Evolutionary conservation across 2,797 vertebrate genomes (phyloP), one percentile per base, ranked within the genome.

Genomic region (Australoheros facetus): DNA sequence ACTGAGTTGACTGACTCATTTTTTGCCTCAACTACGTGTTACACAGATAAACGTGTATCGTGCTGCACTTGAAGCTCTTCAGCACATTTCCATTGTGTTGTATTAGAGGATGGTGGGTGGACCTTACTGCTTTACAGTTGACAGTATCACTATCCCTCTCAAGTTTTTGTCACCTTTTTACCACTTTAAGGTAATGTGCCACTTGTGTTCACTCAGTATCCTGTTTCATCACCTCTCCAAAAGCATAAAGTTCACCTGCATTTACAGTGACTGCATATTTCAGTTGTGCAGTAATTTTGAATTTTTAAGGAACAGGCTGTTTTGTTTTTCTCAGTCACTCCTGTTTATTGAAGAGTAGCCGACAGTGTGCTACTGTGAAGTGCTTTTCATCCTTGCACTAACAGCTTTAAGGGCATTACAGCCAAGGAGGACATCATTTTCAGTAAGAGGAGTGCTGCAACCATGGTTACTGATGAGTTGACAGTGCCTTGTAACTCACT

Each of bases 401-500:
- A 56, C 75, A 85, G 83, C 77, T 91, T 85, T 78, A 75, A 74
- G 66, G 73, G 77, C 77, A 77, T 90, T 58, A 76, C 23, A 91
- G 81, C 80, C 77, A 81, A 76, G 73, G 56, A 87, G 72, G 78
- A 86, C 56, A 37, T 71, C 60, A 71, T 85, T 86, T 87, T 80
- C 76, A 80, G 53, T 59, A 32, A 82, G 60, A 82, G 78, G 75
- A 81, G 79, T 4, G 4, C 78, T 80, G 85, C 88, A 80, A 88
- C 89, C 81, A 90, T 88, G 86, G 90, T 93, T 87, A 92, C 89
- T 88, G 73, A 78, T 90, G 74, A 82, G 71, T 80, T 86, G 89
- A 91, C 91, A 84, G 89, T 94, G 90, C 88, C 91, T 93, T 93
- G 88, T 90, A 89, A 91, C 78, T 93, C 87, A 90, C 78, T 88